phyloP scores from a whole-genome alignment of 1,140 invertebrate genomes.

The Drosophila azteca region DNA sequence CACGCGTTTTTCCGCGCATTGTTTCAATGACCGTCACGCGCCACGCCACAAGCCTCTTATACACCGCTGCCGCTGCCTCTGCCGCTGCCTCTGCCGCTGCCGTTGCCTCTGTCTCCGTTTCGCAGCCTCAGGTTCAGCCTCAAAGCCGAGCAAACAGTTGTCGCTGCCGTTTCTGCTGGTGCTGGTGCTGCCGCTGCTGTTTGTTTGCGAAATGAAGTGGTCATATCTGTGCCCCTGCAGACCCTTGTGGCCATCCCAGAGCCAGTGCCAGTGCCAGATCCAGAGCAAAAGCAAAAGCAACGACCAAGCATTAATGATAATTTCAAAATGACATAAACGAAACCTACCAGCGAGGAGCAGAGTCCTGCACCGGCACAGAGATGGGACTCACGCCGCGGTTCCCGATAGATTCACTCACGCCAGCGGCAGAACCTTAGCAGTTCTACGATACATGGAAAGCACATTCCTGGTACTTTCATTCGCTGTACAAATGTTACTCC shows the following conservation, averaged over 20 bases:
- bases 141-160: slow-evolving; percentile 34
- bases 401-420: background rate
- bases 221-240: slow-evolving; percentile 60
- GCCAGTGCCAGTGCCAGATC: slow-evolving; percentile 4
- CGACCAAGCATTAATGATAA: slow-evolving; percentile 67
- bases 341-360: slow-evolving; percentile 23
- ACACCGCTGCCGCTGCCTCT: slow-evolving; percentile 9
- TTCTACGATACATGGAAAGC: too few species aligned
- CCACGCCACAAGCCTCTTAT: slow-evolving; percentile 62
- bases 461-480: too few species aligned
- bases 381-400: slow-evolving; percentile 11
- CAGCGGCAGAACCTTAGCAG: too few species aligned
- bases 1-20: slow-evolving; percentile 78
- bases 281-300: background rate
- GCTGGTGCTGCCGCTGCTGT: slow-evolving; percentile 33
- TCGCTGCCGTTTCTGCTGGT: slow-evolving; percentile 19
- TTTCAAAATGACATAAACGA: slow-evolving; percentile 80
- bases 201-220: slow-evolving; percentile 74
- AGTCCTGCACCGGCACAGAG: slow-evolving; percentile 9
- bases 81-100: slow-evolving; percentile 15
- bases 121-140: background rate
- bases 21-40: slow-evolving; percentile 78
- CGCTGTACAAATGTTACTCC: too few species aligned
- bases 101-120: slow-evolving; percentile 1
- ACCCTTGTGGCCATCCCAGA: background rate